phyloP scores from a whole-genome alignment of 2,888 invertebrate genomes.

The Mesorhabditis sp. region DNA sequence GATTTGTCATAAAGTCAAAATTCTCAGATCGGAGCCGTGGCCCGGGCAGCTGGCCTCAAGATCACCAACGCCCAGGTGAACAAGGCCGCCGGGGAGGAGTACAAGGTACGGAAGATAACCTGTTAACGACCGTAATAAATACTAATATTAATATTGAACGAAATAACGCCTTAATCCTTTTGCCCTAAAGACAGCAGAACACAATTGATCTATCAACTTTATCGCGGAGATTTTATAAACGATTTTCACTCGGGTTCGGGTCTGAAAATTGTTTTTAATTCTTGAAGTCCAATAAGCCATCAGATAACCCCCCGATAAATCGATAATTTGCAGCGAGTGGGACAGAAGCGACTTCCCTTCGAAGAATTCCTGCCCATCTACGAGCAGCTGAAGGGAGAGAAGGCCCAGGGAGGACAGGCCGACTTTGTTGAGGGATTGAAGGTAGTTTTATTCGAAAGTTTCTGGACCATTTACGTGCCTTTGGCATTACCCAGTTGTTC shows the following conservation, averaged over 20 bases:
- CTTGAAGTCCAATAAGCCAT: too few relatives aligned
- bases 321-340: slow-evolving; percentile 79
- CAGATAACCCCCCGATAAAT: too few relatives aligned
- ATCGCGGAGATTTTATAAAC: too few relatives aligned
- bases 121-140: too few relatives aligned
- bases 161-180: too few relatives aligned
- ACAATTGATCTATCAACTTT: too few relatives aligned
- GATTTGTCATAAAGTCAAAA: neutral
- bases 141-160: too few relatives aligned
- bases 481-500: too few relatives aligned
- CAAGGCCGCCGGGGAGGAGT: slow-evolving; percentile 64
- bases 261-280: too few relatives aligned
- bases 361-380: slow-evolving; percentile 99
- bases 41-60: slow-evolving; percentile 90
- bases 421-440: slow-evolving; percentile 99
- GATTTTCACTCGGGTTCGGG: too few relatives aligned
- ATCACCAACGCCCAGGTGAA: slow-evolving; percentile 87
- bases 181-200: too few relatives aligned
- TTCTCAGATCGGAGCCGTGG: slow-evolving; percentile 85
- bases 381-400: slow-evolving; percentile 90
- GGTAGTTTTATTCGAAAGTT: slow-evolving; percentile 62
- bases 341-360: slow-evolving; percentile 85
- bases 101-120: neutral
- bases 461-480: too few relatives aligned
- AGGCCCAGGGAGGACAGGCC: slow-evolving; percentile 93